phyloP scores from a whole-genome alignment of 2,113 vertebrate species.

The Cricetomys ansorgei region DNA sequence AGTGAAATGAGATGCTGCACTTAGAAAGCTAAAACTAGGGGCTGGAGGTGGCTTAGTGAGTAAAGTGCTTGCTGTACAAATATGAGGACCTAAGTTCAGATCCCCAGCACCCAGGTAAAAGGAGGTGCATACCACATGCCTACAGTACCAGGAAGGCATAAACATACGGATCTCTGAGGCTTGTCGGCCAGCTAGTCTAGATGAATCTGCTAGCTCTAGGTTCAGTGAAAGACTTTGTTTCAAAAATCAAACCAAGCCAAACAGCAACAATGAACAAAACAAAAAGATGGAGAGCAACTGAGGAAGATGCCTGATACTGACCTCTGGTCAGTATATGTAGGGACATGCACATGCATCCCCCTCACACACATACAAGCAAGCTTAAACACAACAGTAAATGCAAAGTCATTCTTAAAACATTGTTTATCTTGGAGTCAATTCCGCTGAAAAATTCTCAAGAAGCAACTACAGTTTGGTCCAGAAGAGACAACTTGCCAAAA shows the following conservation, averaged over 20 bases:
- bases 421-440: conserved; percentile 20
- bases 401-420: conserved; percentile 35
- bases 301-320: background rate
- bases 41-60: background rate
- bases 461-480: background rate
- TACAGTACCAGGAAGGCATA: background rate
- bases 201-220: background rate
- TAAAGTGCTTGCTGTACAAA: background rate
- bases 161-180: background rate
- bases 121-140: background rate
- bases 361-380: background rate
- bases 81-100: background rate
- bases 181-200: background rate
- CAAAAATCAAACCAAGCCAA: too few relatives aligned
- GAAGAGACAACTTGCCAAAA: conserved; percentile 36
- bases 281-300: background rate
- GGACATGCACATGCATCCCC: background rate
- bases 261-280: background rate
- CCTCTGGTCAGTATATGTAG: background rate
- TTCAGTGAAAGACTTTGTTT: background rate
- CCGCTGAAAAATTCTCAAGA: conserved; percentile 27
- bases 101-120: background rate
- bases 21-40: background rate
- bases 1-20: background rate
- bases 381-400: background rate